Evolutionary conservation across 1,140 invertebrate genomes (phyloP).

Genomic region (Panulirus ornatus): DNA sequence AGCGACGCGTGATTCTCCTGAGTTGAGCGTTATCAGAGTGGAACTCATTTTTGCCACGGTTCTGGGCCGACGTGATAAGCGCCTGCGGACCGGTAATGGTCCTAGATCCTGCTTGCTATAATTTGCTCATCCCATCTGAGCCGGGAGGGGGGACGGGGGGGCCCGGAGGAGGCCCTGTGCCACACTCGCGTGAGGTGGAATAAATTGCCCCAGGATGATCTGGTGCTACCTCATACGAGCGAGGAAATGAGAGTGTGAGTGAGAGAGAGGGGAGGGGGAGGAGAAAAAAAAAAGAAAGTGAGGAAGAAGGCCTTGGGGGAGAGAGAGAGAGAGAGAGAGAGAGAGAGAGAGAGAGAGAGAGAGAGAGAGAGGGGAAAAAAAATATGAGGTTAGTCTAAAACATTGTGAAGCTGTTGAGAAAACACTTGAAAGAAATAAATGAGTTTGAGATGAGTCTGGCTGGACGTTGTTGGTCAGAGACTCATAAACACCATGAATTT

Average conservation of each 20-base stretch:
- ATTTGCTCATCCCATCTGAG: conserved; percentile 69
- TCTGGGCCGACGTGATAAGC: conserved; percentile 59
- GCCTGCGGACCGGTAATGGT: conserved; percentile 16
- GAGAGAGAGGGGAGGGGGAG: not conserved
- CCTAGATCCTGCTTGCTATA: conserved; percentile 57
- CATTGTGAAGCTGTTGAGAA: no score
- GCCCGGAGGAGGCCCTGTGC: not conserved
- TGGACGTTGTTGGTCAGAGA: no score
- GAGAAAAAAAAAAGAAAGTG: not conserved
- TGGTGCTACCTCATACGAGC: conserved; percentile 34
- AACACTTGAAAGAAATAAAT: no score
- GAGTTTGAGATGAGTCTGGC: no score
- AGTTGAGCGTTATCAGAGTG: conserved; percentile 37
- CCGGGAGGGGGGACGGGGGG: not conserved
- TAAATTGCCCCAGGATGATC: conserved; percentile 41
- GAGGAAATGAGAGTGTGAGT: conserved; percentile 26
- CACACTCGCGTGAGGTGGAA: conserved; percentile 48
- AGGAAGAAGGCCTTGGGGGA: not conserved
- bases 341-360: not conserved
- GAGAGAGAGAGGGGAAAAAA: not conserved
- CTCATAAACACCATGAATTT: no score
- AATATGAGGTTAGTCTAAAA: no score
- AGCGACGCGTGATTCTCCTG: conserved; percentile 6
- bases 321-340: not conserved
- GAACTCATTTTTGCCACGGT: conserved; percentile 57